phyloP scores from a whole-genome alignment of 2,797 vertebrate genomes.

The Buphagus erythrorhynchus region DNA sequence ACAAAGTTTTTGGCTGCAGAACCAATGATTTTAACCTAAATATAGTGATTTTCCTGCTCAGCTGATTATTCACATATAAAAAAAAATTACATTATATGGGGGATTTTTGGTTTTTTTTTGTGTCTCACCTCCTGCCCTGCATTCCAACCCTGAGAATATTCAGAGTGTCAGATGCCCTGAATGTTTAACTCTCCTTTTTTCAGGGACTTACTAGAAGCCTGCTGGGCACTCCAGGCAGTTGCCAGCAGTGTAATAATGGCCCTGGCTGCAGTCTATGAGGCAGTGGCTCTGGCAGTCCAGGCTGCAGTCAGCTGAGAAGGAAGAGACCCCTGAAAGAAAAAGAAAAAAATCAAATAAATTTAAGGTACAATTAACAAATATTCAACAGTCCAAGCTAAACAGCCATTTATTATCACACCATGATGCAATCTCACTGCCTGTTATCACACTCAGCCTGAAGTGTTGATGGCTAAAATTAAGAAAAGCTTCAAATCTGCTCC shows the following conservation, averaged over 20 bases:
- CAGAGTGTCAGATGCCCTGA: fast-evolving
- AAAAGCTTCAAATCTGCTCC: background rate
- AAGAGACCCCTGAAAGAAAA: background rate
- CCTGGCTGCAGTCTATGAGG: constrained; percentile 75
- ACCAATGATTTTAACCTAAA: background rate
- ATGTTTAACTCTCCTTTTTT: background rate
- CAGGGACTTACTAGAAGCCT: constrained; percentile 85
- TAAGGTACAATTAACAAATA: background rate
- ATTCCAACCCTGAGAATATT: background rate
- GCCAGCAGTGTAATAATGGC: constrained; percentile 76
- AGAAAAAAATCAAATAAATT: background rate
- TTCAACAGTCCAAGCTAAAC: background rate
- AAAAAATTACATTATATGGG: background rate
- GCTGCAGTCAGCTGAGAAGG: background rate
- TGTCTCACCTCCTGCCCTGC: background rate
- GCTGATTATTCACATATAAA: background rate
- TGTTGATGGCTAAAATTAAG: background rate
- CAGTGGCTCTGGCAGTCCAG: constrained; percentile 45
- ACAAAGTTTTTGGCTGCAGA: background rate
- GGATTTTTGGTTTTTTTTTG: no score
- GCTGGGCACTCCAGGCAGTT: constrained; percentile 83
- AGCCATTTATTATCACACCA: background rate
- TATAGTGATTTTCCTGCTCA: fast-evolving
- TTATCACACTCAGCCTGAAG: background rate
- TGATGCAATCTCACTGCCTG: background rate